A percentile compares a stretch with the other conserved stretches of the same genome.
Evolutionary conservation across 2,888 invertebrate genomes (phyloP).

Genomic region (Venustoraphidia nigricollis): DNA sequence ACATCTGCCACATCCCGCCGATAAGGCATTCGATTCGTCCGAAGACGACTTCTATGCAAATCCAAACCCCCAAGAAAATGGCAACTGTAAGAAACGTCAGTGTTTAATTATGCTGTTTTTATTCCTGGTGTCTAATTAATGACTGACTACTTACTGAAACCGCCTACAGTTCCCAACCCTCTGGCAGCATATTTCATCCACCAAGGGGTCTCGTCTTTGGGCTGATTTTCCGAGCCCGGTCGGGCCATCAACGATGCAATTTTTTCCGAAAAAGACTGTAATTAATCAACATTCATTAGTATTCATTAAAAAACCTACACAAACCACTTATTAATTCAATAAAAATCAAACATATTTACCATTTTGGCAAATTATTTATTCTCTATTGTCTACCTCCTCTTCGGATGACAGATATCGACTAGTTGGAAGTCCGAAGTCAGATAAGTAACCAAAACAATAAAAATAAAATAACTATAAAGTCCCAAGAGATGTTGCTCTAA

Average conservation of each 20-base stretch:
- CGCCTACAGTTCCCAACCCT: constrained; percentile 68
- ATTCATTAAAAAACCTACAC: background rate
- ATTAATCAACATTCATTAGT: constrained; percentile 12
- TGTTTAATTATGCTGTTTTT: background rate
- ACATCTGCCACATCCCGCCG: constrained; percentile 73
- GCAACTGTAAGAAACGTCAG: constrained; percentile 48
- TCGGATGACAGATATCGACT: no score
- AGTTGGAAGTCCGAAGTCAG: no score
- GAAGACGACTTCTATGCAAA: constrained; percentile 49
- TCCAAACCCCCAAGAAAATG: constrained; percentile 65
- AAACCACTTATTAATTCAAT: background rate
- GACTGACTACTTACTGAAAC: constrained; percentile 50
- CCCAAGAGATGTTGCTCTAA: no score
- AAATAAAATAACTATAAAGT: no score
- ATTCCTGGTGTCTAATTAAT: background rate
- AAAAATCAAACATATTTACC: background rate
- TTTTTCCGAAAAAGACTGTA: constrained; percentile 65
- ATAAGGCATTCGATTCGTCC: constrained; percentile 50
- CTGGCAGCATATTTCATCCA: constrained; percentile 79
- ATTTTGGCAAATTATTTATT: background rate
- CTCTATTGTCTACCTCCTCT: no score
- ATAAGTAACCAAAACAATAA: no score
- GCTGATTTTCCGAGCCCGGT: constrained; percentile 60
- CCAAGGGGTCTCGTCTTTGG: constrained; percentile 75
- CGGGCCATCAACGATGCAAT: constrained; percentile 63